Percentiles rank a stretch among this genome's conserved stretches.
These are phyloP conservation scores for Equus quagga DNA, from an alignment of 2,113 vertebrate genomes.

Conservation along the genomic window DNA sequence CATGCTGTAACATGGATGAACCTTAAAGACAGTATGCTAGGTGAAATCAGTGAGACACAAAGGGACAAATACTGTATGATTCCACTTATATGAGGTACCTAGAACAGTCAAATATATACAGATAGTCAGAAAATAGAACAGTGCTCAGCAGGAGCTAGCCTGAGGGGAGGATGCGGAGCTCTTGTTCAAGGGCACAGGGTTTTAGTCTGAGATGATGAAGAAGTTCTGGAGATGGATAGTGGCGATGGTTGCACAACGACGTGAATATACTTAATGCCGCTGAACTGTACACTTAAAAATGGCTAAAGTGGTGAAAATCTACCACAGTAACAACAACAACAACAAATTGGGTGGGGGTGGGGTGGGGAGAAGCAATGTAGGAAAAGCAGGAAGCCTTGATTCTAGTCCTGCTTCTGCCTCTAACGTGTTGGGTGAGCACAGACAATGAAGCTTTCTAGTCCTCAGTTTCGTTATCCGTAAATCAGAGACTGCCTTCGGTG, in stretches of 20 bases:
- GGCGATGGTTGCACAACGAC: not conserved
- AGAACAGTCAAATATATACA: not conserved
- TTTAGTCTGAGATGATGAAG: not conserved
- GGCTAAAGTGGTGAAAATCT: not conserved
- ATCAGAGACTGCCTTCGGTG: not conserved
- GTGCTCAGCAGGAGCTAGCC: not conserved
- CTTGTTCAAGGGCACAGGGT: not conserved
- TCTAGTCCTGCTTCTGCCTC: not conserved
- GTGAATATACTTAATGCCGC: not conserved
- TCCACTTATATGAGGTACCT: not conserved
- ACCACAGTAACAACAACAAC: not conserved
- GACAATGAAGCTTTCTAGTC: not conserved
- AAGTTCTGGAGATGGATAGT: not conserved
- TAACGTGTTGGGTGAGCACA: not conserved
- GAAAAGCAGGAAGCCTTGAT: not conserved
- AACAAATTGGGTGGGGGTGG: not conserved
- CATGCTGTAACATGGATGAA: not conserved
- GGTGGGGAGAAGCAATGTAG: not conserved
- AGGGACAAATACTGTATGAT: not conserved
- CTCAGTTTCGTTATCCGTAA: not conserved
- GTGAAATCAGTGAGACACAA: not conserved
- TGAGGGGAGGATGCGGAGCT: not conserved
- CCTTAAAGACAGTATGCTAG: not conserved
- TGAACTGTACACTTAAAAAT: not conserved
- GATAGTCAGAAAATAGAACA: not conserved